phyloP scores from a whole-genome alignment of 1,140 invertebrate genomes.

The Ericerus pela region DNA sequence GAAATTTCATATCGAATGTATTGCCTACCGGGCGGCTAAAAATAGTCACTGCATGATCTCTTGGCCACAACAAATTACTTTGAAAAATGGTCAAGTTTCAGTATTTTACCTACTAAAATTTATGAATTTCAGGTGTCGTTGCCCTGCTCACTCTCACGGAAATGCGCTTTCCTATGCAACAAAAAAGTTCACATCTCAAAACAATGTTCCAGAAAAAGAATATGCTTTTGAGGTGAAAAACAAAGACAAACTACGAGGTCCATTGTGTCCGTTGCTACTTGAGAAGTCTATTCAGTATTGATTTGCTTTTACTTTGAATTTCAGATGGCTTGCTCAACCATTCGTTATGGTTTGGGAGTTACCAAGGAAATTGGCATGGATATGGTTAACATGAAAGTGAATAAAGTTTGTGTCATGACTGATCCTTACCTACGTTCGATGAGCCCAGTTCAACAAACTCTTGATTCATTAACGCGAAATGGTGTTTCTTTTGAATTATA shows the following conservation, averaged over 20 bases:
- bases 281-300: too few relatives aligned
- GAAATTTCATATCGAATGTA: too few relatives aligned
- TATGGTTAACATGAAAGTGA: slow-evolving; percentile 57
- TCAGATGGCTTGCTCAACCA: slow-evolving; percentile 72
- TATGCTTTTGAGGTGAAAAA: slow-evolving; percentile 49
- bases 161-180: slow-evolving; percentile 20
- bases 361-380: slow-evolving; percentile 73
- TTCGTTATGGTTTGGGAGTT: slow-evolving; percentile 72
- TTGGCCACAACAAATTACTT: too few relatives aligned
- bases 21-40: too few relatives aligned
- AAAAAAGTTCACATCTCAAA: slow-evolving; percentile 26
- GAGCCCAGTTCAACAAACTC: slow-evolving; percentile 47
- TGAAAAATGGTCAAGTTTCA: too few relatives aligned
- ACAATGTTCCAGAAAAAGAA: slow-evolving; percentile 35
- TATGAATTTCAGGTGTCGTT: slow-evolving; percentile 38
- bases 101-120: too few relatives aligned
- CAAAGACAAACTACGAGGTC: background rate
- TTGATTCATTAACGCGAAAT: slow-evolving; percentile 56
- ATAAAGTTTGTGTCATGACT: slow-evolving; percentile 71
- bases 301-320: slow-evolving; percentile 27
- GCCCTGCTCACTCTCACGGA: slow-evolving; percentile 40
- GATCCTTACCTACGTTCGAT: slow-evolving; percentile 54
- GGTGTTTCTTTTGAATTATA: slow-evolving; percentile 61
- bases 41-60: too few relatives aligned
- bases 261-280: too few relatives aligned